Percentiles rank a stretch among this genome's conserved stretches.
These are phyloP conservation scores for Antheraea mylitta DNA, from an alignment of 1,140 invertebrate genomes.

Conservation along the genomic window DNA sequence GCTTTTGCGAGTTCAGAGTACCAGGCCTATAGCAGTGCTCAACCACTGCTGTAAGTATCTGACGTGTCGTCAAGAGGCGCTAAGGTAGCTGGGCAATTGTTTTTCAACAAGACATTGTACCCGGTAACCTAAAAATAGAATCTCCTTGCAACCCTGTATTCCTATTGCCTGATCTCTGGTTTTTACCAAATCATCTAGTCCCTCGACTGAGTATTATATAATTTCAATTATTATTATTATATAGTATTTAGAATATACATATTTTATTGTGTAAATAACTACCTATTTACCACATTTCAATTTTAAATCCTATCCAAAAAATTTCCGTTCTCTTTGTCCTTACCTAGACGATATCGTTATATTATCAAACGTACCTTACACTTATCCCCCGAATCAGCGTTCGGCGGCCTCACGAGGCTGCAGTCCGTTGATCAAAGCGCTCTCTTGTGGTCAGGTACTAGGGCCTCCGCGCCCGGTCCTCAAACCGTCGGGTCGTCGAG, in stretches of 20 bases:
- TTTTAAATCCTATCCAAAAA: neutral
- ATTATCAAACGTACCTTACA: neutral
- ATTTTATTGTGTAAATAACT: too few species aligned
- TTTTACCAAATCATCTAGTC: neutral
- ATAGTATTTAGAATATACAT: too few species aligned
- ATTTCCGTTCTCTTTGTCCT: neutral
- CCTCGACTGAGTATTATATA: neutral
- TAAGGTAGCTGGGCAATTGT: conserved; percentile 67
- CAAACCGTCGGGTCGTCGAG: conserved; percentile 59
- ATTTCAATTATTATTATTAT: neutral
- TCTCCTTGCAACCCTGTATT: conserved; percentile 10
- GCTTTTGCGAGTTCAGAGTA: conserved; percentile 38
- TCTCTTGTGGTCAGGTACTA: conserved; percentile 70
- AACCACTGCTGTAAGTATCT: conserved; percentile 68
- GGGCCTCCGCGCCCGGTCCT: conserved; percentile 72
- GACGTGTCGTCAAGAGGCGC: conserved; percentile 43
- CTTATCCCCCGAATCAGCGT: conserved; percentile 29
- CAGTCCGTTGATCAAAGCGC: conserved; percentile 44
- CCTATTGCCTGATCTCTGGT: neutral
- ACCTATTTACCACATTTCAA: too few species aligned
- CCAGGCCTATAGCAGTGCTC: conserved; percentile 57
- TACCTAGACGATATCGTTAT: too few species aligned
- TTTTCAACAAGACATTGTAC: conserved; percentile 74
- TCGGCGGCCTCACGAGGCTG: conserved; percentile 37
- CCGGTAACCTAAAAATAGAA: conserved; percentile 49